Base-by-base conservation (phyloP, 2,888 invertebrate genomes). In the Lepidochitona cinerea region DNA sequence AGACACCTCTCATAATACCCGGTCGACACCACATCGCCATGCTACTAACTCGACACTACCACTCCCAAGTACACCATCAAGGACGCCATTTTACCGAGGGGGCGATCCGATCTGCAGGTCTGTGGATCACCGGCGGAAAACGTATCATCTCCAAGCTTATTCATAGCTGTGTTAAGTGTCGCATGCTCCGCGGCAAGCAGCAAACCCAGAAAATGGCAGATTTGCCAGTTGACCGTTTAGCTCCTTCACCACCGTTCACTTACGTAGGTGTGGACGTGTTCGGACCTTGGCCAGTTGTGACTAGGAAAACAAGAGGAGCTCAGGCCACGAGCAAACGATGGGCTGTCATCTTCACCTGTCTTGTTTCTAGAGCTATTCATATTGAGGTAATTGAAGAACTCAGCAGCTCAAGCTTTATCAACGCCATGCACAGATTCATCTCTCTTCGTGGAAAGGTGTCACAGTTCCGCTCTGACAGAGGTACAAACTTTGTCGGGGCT, bases 341-440 rank as follows among this genome's bases (percentile, higher is more conserved):
- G 79, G 76, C 59, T 18, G 29, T 74, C 18, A 35, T 79, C 26
- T 79, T 80, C 23, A 76, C 79, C 7, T 78, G 78, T 65, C 37
- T 79, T 4, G 53, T 64, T 5, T 73, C 68, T 9, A 41, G 78
- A 53, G 78, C 78, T 0, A 69, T 79, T 49, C 78, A 80, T 54
- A 69, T 79, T 14, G 79, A 79, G 49, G 59, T 80, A 3, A 54
- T 79, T 9, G 75, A 79, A 36, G 75, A 73, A 36, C 66, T 80
- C 68, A 68, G 65, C 52, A 72, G 72, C 12, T 71, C 73, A 7
- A 65, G 75, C 7, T 79, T 80, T 32, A 79, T 79, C 2, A 76
- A 78, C 53, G 72, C 76, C 3, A 26, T 77, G 18, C 49, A 75
- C 29, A 37, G 79, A 6, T 76, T 79, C 52, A 68, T 76, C 14